Conservation (phyloP, 53 echinoderm and acorn worm genomes). For the Pentamera pediparva region DNA sequence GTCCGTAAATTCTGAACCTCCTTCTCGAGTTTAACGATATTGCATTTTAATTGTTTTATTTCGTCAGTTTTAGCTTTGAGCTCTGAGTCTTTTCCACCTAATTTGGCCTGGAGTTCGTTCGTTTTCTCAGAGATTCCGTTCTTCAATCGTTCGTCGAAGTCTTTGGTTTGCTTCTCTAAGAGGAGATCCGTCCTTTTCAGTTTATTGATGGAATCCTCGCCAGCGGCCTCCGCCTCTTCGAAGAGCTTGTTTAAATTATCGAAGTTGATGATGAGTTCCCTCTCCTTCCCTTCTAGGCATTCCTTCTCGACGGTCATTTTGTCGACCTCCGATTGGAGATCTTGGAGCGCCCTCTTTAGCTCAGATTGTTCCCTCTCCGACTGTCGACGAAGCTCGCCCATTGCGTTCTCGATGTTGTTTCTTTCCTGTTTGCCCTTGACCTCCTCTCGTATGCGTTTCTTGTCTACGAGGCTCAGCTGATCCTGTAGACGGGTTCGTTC, state of each 20-base stretch:
- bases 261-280: slow-evolving; percentile 50
- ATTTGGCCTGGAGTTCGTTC: slow-evolving; percentile 33
- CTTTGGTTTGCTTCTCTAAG: slow-evolving; percentile 32
- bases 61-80: slow-evolving; percentile 63
- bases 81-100: slow-evolving; percentile 62
- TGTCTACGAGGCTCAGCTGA: slow-evolving; percentile 62
- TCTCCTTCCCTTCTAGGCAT: slow-evolving; percentile 47
- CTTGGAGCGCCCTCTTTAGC: slow-evolving; percentile 58
- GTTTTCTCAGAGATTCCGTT: slow-evolving; percentile 37
- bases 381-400: slow-evolving; percentile 41
- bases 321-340: slow-evolving; percentile 57
- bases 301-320: slow-evolving; percentile 56
- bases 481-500: slow-evolving; percentile 70
- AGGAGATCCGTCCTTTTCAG: slow-evolving; percentile 44
- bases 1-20: background rate
- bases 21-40: slow-evolving; percentile 18
- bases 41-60: slow-evolving; percentile 60
- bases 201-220: slow-evolving; percentile 47
- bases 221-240: slow-evolving; percentile 51
- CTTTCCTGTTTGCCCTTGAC: slow-evolving; percentile 66
- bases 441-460: slow-evolving; percentile 32
- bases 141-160: slow-evolving; percentile 41
- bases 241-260: slow-evolving; percentile 45
- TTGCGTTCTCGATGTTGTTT: slow-evolving; percentile 57
- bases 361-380: slow-evolving; percentile 58